Evolutionary conservation across 37 sponge, comb jelly and placozoan genomes (phyloP).

Genomic region (Chondrilla cf. caribensis): DNA sequence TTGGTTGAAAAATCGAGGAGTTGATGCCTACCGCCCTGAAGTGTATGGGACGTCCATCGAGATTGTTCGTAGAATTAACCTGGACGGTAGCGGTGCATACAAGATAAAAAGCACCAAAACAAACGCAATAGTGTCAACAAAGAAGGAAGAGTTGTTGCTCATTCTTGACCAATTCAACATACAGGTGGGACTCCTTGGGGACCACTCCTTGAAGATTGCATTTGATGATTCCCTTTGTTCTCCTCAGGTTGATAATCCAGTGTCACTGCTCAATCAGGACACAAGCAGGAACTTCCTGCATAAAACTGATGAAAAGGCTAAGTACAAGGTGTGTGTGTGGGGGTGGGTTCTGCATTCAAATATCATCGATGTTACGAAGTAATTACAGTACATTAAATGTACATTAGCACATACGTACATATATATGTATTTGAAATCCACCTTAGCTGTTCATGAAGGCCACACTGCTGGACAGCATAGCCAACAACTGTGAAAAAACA

Average conservation of each 20-base stretch:
- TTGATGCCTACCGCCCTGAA: slow-evolving; percentile 65
- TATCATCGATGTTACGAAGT: background rate
- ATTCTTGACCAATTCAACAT: slow-evolving; percentile 91
- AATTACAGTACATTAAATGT: background rate
- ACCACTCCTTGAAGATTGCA: background rate
- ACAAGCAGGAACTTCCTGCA: slow-evolving; percentile 93
- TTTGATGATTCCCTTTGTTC: background rate
- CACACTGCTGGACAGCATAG: slow-evolving; percentile 93
- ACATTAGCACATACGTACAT: background rate
- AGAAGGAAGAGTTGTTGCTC: slow-evolving; percentile 81
- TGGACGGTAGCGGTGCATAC: slow-evolving; percentile 79
- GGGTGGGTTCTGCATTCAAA: background rate
- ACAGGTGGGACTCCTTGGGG: slow-evolving; percentile 50
- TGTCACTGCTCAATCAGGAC: slow-evolving; percentile 94
- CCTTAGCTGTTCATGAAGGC: slow-evolving; percentile 93
- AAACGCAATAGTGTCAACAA: slow-evolving; percentile 55
- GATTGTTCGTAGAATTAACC: slow-evolving; percentile 61
- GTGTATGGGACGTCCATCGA: slow-evolving; percentile 71
- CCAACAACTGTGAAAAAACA: slow-evolving; percentile 62
- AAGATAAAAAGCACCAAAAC: slow-evolving; percentile 54
- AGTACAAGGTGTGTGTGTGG: slow-evolving; percentile 60
- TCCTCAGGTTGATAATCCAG: slow-evolving; percentile 97
- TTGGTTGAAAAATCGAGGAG: slow-evolving; percentile 61
- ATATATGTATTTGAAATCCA: slow-evolving; percentile 4
- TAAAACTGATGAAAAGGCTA: slow-evolving; percentile 54